A percentile compares a stretch with the other conserved stretches of the same genome.
These are phyloP conservation scores for Calycopis cecrops DNA, from an alignment of 1,140 invertebrate genomes.

Conservation along the genomic window DNA sequence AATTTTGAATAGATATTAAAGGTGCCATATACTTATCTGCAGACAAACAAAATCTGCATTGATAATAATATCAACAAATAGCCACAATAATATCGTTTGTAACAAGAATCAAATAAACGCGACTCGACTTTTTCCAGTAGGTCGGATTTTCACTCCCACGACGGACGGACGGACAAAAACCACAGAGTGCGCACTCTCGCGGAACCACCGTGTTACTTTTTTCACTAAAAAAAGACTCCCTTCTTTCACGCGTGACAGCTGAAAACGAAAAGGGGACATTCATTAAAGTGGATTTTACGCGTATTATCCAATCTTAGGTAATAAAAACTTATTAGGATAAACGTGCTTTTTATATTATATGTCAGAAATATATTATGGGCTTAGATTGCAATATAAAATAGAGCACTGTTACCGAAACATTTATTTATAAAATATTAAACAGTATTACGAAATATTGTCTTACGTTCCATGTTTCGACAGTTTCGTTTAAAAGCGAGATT, in stretches of 20 bases:
- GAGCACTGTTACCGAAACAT: too few species aligned
- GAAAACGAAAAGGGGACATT: slow-evolving; percentile 5
- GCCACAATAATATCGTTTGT: neutral
- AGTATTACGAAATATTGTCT: neutral
- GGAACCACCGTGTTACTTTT: neutral
- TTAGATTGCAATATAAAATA: too few species aligned
- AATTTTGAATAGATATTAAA: too few species aligned
- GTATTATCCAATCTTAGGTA: slow-evolving; percentile 1
- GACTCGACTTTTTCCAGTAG: slow-evolving; percentile 7
- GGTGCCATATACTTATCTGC: too few species aligned
- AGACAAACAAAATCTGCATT: too few species aligned
- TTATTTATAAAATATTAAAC: too few species aligned
- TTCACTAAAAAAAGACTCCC: neutral
- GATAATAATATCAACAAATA: too few species aligned
- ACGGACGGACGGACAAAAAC: slow-evolving; percentile 4
- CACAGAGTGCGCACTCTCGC: slow-evolving; percentile 7
- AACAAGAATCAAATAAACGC: too few species aligned
- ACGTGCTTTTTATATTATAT: neutral
- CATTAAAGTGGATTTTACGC: neutral
- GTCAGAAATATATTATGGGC: too few species aligned
- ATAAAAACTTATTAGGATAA: slow-evolving; percentile 1
- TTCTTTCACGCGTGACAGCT: slow-evolving; percentile 1
- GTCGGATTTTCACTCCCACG: slow-evolving; percentile 9
- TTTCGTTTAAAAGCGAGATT: neutral
- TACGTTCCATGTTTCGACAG: neutral